These are phyloP conservation scores for Rapana venosa DNA, from an alignment of 2,888 invertebrate species.

Conservation along the genomic window DNA sequence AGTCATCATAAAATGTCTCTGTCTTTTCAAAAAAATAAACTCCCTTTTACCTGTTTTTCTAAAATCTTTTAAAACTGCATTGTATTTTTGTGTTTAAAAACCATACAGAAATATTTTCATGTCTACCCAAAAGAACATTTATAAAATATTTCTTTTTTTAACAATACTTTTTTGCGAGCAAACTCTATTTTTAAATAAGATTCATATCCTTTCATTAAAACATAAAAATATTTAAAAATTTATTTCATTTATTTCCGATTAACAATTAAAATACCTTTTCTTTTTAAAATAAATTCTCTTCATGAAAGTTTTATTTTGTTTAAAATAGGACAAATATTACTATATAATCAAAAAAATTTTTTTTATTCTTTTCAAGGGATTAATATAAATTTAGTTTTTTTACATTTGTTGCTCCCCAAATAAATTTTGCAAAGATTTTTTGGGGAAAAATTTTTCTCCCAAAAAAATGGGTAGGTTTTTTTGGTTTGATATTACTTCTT, in stretches of 20 bases:
- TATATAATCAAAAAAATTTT: background rate
- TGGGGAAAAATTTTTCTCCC: background rate
- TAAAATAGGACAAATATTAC: conserved; percentile 1
- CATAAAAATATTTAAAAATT: conserved; percentile 18
- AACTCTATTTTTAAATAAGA: too few species aligned
- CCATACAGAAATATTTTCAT: background rate
- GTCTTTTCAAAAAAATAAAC: conserved; percentile 2
- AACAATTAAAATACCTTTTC: background rate
- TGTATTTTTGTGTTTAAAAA: background rate
- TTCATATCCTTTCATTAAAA: conserved; percentile 10
- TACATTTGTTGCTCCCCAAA: conserved; percentile 13
- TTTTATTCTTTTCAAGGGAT: background rate
- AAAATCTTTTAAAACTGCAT: background rate
- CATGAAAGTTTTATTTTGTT: conserved; percentile 14
- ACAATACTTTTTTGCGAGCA: conserved; percentile 5
- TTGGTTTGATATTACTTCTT: conserved; percentile 9
- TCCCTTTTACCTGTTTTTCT: conserved; percentile 6
- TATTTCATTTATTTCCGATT: background rate
- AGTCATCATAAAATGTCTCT: background rate
- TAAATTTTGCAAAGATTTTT: conserved; percentile 13
- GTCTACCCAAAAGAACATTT: conserved; percentile 14
- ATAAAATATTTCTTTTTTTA: conserved; percentile 18
- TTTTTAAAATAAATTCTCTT: conserved; percentile 1
- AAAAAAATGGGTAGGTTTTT: conserved; percentile 8
- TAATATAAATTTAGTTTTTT: conserved; percentile 7